Evolutionary conservation across 2,113 vertebrate species (phyloP).

Genomic region (Hemicordylus capensis): DNA sequence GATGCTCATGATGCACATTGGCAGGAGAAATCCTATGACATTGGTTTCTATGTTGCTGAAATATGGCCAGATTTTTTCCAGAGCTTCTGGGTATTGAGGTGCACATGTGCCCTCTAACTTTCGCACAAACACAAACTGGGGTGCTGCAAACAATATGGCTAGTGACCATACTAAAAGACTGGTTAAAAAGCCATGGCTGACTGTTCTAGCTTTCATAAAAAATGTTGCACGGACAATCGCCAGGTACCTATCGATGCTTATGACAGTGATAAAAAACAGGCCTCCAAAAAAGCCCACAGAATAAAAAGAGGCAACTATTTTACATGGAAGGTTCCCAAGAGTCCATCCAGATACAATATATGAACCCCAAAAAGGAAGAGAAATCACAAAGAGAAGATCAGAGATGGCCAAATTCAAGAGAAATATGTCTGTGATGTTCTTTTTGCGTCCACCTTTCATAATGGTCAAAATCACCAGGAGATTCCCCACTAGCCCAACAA

Average conservation of each 20-base stretch:
- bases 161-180: constrained; percentile 77
- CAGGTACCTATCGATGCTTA: constrained; percentile 89
- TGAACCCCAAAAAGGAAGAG: constrained; percentile 87
- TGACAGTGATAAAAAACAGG: constrained; percentile 89
- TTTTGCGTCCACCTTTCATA: constrained; percentile 67
- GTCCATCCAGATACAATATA: constrained; percentile 73
- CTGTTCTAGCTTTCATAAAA: constrained; percentile 76
- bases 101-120: constrained; percentile 45
- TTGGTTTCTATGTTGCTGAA: constrained; percentile 80
- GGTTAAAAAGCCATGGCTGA: constrained; percentile 71
- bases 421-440: constrained; percentile 89
- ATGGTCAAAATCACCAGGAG: constrained; percentile 85
- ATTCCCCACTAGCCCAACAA: constrained; percentile 85
- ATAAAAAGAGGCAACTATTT: constrained; percentile 79
- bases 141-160: constrained; percentile 81
- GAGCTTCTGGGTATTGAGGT: constrained; percentile 56
- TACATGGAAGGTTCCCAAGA: constrained; percentile 81
- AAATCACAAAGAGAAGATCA: constrained; percentile 84
- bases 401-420: constrained; percentile 89
- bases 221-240: constrained; percentile 87
- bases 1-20: constrained; percentile 82
- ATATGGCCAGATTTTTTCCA: constrained; percentile 78
- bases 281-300: constrained; percentile 85
- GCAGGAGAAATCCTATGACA: constrained; percentile 79
- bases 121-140: constrained; percentile 80